Base-by-base conservation (phyloP, 2,113 vertebrate species). In the Albula goreensis region DNA sequence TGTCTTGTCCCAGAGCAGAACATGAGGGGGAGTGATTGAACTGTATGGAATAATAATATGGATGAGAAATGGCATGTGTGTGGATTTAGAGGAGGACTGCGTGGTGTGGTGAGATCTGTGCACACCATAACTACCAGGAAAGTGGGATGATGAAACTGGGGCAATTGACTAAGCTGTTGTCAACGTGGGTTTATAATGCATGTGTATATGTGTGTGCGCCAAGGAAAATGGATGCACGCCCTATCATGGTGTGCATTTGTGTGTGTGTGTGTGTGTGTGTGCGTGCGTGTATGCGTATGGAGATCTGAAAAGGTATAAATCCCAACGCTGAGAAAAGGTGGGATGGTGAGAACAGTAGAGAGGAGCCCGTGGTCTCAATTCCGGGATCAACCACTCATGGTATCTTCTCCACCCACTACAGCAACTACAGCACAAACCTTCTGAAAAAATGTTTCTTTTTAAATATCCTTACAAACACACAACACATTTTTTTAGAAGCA, bases 201-300 rank as follows among this genome's bases (percentile, higher is more conserved):
- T 70, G 63, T 70, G 17, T 70, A 7, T 84, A 50, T 84, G 83
- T 51, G 83, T 84, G 60, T 77, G 82, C 48, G 25, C 10, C 53
- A 56, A 56, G 53, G 77, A 49, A 56, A 50, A 19, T 41, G 60
- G 5, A 11, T 31, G 66, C 3, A 41, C 31, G 31, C 31, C 31
- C 31, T 41, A 41, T 41, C 31, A 41, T 41, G 31, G 63, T 48
- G 80, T n/a, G 85, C 41, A 49, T 48, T 12, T 31, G n/a, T 31
- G 5, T 2, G 70, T 10, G 60, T 31, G 70, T 74, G n/a, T 70
- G 19, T 83, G n/a, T 83, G 63, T 83, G 82, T 50, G 82, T 70
- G 41, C 50, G 82, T 80, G 11, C 15, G 53, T 31, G 57, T 25
- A 13, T 50, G 63, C 2, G 41, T 82, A 25, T 57, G 81, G 53